phyloP scores from a whole-genome alignment of 1,140 invertebrate species.

The Micrasema minimum region DNA sequence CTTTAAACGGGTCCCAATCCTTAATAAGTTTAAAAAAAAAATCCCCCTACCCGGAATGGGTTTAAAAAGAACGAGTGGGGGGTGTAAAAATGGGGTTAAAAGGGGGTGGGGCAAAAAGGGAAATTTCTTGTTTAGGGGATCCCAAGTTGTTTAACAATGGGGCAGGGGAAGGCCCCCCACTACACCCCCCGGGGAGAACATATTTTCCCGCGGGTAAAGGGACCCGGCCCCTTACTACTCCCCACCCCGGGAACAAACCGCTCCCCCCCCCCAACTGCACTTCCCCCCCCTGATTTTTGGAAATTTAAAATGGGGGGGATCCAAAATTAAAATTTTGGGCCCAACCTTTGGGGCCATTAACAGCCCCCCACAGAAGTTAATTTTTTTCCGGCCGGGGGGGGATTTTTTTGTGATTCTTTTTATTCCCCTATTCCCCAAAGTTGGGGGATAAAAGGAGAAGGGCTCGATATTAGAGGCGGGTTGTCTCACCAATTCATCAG shows the following conservation, averaged over 20 bases:
- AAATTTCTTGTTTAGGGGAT: constrained; percentile 10
- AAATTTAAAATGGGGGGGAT: constrained; percentile 40
- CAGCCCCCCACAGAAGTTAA: constrained; percentile 37
- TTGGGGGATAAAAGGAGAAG: constrained; percentile 23
- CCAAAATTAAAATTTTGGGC: too few species aligned
- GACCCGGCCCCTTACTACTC: neutral
- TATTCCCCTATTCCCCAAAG: neutral
- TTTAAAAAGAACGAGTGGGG: constrained; percentile 23
- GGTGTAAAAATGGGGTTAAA: too few species aligned
- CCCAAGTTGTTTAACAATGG: neutral
- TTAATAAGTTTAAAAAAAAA: too few species aligned
- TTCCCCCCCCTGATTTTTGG: constrained; percentile 40
- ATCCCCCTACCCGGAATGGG: constrained; percentile 2
- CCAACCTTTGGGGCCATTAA: constrained; percentile 21
- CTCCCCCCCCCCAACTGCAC: constrained; percentile 36
- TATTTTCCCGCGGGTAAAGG: constrained; percentile 31
- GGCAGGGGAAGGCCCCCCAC: constrained; percentile 4
- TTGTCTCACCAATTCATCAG: constrained; percentile 21
- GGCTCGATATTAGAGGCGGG: constrained; percentile 15
- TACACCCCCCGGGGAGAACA: constrained; percentile 43
- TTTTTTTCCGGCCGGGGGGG: constrained; percentile 18
- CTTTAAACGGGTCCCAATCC: too few species aligned
- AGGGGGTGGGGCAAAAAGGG: too few species aligned
- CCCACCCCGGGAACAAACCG: constrained; percentile 9
- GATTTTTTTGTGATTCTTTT: constrained; percentile 35